Evolutionary conservation across 30 jellyfish, hydroid and myxozoan genomes (phyloP).

Genomic region (Cassiopea xamachana): DNA sequence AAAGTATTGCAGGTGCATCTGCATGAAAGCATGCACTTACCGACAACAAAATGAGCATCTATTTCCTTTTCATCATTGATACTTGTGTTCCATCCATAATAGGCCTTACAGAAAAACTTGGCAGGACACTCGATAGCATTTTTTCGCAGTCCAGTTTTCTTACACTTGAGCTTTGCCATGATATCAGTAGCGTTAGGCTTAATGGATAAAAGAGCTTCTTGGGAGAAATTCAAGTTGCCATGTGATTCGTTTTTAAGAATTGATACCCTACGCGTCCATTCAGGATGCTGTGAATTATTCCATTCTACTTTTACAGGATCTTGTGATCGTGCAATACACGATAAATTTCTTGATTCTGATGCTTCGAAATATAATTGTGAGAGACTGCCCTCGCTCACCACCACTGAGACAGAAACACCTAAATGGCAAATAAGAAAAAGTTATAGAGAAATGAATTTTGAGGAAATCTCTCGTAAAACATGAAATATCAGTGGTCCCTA

Average conservation of each 20-base stretch:
- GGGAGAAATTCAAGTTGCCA: background rate
- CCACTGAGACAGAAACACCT: conserved; percentile 13
- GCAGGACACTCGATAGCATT: conserved; percentile 14
- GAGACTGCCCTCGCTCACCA: background rate
- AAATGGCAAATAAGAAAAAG: too few relatives aligned
- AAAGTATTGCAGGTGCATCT: too few relatives aligned
- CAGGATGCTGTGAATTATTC: background rate
- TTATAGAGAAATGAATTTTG: too few relatives aligned
- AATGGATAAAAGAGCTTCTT: background rate
- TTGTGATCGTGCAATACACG: conserved; percentile 31
- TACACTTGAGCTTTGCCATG: conserved; percentile 17
- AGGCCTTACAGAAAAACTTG: conserved; percentile 28
- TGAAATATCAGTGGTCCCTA: too few relatives aligned
- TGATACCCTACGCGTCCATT: conserved; percentile 8
- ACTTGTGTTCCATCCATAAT: conserved; percentile 13
- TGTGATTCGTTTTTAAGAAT: background rate
- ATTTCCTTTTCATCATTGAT: background rate
- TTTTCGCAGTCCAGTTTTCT: background rate
- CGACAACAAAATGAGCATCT: conserved; percentile 14
- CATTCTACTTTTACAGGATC: conserved; percentile 17
- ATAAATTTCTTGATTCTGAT: background rate
- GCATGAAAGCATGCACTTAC: conserved; percentile 6
- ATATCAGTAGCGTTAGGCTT: conserved; percentile 48
- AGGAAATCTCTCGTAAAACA: too few relatives aligned
- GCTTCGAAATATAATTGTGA: conserved; percentile 5